phyloP scores from a whole-genome alignment of 2,113 vertebrate genomes.

The Scolopax mira region DNA sequence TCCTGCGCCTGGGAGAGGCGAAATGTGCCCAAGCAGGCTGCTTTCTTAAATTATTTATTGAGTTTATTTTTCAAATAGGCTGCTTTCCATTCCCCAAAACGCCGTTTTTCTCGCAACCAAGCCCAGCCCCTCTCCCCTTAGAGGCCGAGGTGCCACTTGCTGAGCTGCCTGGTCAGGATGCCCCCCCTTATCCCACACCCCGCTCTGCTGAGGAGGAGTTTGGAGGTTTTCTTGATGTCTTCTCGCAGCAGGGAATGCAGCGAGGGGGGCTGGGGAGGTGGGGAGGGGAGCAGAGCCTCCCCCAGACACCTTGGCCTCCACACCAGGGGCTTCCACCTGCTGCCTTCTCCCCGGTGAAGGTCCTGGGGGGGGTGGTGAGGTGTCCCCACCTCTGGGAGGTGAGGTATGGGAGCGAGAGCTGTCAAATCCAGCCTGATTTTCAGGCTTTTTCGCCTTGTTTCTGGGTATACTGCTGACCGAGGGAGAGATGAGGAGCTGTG shows the following conservation, averaged over 20 bases:
- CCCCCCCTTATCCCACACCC: not conserved
- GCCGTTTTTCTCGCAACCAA: not conserved
- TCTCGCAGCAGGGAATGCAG: rapidly evolving
- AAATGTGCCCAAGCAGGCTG: not conserved
- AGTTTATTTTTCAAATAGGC: not conserved
- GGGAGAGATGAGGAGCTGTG: not conserved
- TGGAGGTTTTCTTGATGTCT: not conserved
- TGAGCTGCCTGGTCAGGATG: not conserved
- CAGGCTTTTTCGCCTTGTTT: not conserved
- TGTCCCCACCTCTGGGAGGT: not conserved
- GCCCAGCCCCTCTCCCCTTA: not conserved
- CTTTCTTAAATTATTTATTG: not conserved
- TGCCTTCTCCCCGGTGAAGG: not conserved
- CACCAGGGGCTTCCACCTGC: not conserved
- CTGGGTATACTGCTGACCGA: rapidly evolving
- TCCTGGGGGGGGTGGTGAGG: too few species aligned
- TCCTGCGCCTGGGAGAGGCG: not conserved
- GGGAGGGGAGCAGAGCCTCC: not conserved
- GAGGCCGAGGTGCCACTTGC: not conserved
- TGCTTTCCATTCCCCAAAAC: not conserved
- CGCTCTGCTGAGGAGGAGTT: not conserved
- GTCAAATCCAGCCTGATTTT: not conserved
- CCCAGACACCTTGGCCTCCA: not conserved
- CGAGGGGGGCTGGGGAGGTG: not conserved
- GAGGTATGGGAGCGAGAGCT: rapidly evolving